Conservation (phyloP, 2,797 vertebrate species). For the Alauda arvensis region DNA sequence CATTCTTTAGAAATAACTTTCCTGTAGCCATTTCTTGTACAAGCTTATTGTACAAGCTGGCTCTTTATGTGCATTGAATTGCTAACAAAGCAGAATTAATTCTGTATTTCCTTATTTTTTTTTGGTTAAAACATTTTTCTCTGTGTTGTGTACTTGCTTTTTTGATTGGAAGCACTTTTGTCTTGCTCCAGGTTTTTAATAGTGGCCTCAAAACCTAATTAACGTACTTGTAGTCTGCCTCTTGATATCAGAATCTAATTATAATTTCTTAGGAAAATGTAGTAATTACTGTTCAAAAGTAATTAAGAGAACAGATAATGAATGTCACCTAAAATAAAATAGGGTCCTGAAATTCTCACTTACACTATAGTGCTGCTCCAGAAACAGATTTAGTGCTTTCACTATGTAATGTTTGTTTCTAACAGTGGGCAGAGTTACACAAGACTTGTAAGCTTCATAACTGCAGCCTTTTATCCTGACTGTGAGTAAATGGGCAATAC, state of each 20-base stretch:
- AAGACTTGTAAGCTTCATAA: neutral
- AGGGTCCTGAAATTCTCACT: neutral
- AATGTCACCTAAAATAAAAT: neutral
- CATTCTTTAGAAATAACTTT: neutral
- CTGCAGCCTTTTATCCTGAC: neutral
- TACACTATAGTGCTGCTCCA: neutral
- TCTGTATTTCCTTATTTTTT: neutral
- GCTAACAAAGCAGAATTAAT: neutral
- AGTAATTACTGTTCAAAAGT: constrained; percentile 4
- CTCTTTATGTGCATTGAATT: neutral
- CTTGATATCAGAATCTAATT: neutral
- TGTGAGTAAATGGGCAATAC: neutral
- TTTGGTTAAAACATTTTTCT: neutral
- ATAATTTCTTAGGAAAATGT: neutral
- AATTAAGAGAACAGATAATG: neutral
- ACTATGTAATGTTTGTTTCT: neutral
- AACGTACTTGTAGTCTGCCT: neutral
- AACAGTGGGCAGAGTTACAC: neutral
- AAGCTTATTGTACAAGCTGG: neutral
- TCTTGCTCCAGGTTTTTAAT: neutral
- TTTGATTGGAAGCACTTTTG: neutral
- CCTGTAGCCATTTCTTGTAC: neutral
- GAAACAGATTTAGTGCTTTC: neutral
- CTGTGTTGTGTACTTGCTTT: neutral
- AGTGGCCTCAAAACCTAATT: neutral